Evolutionary conservation across 1,140 invertebrate species (phyloP), one percentile per base, ranked within the genome.

Genomic region (Apis cerana): DNA sequence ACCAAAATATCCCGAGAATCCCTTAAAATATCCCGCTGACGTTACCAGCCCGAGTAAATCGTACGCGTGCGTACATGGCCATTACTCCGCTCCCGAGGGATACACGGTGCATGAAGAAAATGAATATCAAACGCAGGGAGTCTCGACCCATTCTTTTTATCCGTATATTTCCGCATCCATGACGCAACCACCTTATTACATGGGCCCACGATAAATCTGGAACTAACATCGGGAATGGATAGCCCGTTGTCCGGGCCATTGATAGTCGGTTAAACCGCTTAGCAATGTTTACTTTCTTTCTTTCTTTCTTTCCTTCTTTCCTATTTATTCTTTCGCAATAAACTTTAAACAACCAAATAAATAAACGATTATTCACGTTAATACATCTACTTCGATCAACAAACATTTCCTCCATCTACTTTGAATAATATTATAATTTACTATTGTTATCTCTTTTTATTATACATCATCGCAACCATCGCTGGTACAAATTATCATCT

Each of bases 151-250:
- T 58, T 90, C 92, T 1, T 94, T 94, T 86, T 94, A 93, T 78
- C 92, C 93, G 1, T 94, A 93, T 61, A 92, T 94, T 75, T 91
- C 92, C 12, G 88, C 93, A 3, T 90, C 92, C 13, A 91, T 94
- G 89, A 80, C 90, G 0, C 92, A 93, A 81, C 84, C 92, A 13
- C 90, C 93, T 11, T 93, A 93, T 80, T 94, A 94, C 75, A 93
- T 94, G 90, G 92, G 91, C 17, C 93, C 93, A 1, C 91, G 93
- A 85, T 94, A 91, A 81, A 33, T 64, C 50, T 43, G 33, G 33
- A 43, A 43, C 33, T 43, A 43, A 43, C 0, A 43, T 43, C 33
- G 33, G 33, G 33, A 7, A 43, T 43, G 33, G 33, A 43, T 43
- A 43, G 33, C 33, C 33, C 33, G 33, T 43, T 50, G 19, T 21